phyloP scores from a whole-genome alignment of 2,888 invertebrate species.

The Meiosimyza platycephala region DNA sequence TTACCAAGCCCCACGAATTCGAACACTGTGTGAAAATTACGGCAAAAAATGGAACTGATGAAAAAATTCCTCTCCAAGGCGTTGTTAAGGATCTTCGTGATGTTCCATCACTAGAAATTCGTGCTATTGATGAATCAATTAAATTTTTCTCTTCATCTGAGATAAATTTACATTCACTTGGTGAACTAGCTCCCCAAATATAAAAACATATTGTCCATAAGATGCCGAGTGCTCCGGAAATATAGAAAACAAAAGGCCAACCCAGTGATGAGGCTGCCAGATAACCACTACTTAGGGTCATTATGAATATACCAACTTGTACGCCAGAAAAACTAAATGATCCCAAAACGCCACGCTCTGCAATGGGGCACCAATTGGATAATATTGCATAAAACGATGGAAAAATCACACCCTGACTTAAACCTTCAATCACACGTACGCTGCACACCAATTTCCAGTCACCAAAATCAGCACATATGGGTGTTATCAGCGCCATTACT shows the following conservation, averaged over 20 bases:
- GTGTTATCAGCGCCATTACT: conserved; percentile 73
- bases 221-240: conserved; percentile 67
- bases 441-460: conserved; percentile 71
- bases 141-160: conserved; percentile 72
- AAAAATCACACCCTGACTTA: conserved; percentile 69
- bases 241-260: conserved; percentile 80
- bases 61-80: conserved; percentile 79
- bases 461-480: conserved; percentile 72
- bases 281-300: conserved; percentile 75
- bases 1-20: conserved; percentile 82
- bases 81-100: conserved; percentile 70
- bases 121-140: conserved; percentile 73
- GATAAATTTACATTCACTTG: conserved; percentile 71
- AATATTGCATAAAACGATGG: conserved; percentile 70
- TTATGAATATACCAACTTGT: conserved; percentile 78
- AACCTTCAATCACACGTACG: conserved; percentile 73
- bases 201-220: conserved; percentile 72
- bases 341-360: conserved; percentile 74
- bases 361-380: conserved; percentile 74
- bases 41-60: conserved; percentile 79
- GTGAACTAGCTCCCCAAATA: conserved; percentile 73
- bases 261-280: conserved; percentile 71
- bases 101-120: conserved; percentile 60
- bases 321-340: conserved; percentile 76
- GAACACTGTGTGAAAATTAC: conserved; percentile 76